phyloP scores from a whole-genome alignment of 2,797 vertebrate genomes.

The Lateolabrax maculatus region DNA sequence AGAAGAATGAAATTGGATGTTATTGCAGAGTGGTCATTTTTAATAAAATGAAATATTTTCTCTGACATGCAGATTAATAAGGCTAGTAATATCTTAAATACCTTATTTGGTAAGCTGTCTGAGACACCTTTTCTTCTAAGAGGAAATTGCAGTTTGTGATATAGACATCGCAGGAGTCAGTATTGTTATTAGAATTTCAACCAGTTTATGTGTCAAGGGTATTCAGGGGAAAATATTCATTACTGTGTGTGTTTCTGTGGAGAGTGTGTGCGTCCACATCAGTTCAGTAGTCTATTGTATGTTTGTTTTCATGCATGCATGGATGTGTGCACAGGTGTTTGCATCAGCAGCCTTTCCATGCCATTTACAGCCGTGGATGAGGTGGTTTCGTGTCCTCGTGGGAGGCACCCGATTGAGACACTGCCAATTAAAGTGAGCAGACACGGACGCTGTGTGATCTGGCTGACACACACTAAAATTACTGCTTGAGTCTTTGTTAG shows the following conservation, averaged over 20 bases:
- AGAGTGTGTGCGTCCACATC: not conserved
- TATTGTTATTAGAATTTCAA: slow-evolving; percentile 37
- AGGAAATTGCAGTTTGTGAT: slow-evolving; percentile 36
- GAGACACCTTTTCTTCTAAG: slow-evolving; percentile 1
- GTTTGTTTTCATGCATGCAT: slow-evolving; percentile 49
- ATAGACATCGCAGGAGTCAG: slow-evolving; percentile 18
- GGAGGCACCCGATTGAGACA: slow-evolving; percentile 60
- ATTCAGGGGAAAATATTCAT: slow-evolving; percentile 6
- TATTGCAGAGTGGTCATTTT: slow-evolving; percentile 36
- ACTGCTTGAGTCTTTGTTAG: slow-evolving; percentile 21
- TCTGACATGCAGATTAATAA: slow-evolving; percentile 20
- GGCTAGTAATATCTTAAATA: too few relatives aligned
- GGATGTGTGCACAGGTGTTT: slow-evolving; percentile 48
- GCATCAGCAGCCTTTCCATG: slow-evolving; percentile 37
- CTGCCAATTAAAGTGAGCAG: slow-evolving; percentile 65
- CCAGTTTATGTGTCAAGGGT: slow-evolving; percentile 30
- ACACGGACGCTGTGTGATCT: slow-evolving; percentile 50
- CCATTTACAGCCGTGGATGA: slow-evolving; percentile 53
- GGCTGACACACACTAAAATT: slow-evolving; percentile 45
- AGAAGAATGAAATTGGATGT: not conserved
- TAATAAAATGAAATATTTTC: slow-evolving; percentile 29
- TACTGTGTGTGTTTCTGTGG: not conserved
- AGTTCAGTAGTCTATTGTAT: slow-evolving; percentile 22
- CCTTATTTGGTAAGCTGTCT: slow-evolving; percentile 32
- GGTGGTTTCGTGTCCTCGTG: slow-evolving; percentile 35